Evolutionary conservation across 30 jellyfish, hydroid and myxozoan species (phyloP).

Genomic region (Aurelia aurita): DNA sequence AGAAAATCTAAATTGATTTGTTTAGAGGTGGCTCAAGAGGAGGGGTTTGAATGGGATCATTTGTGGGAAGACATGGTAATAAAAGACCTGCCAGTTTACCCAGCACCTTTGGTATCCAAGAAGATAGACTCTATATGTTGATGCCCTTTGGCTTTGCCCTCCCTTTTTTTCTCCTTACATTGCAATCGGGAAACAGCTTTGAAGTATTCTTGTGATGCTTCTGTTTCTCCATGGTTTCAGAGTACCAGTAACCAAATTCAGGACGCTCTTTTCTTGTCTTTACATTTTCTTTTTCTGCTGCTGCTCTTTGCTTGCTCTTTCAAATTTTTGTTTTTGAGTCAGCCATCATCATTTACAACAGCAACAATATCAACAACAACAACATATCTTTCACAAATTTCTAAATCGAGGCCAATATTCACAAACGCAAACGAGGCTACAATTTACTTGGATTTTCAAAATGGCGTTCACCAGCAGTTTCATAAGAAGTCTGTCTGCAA

Average conservation of each 20-base stretch:
- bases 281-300: neutral
- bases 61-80: no score
- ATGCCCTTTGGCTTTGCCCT: neutral
- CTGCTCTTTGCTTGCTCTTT: neutral
- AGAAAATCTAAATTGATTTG: no score
- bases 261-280: neutral
- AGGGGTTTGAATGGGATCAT: no score
- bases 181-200: conserved; percentile 42
- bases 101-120: no score
- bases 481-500: conserved; percentile 5
- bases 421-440: neutral
- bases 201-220: conserved; percentile 40
- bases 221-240: conserved; percentile 27
- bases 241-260: neutral
- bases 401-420: conserved; percentile 4
- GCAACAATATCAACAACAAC: neutral
- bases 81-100: no score
- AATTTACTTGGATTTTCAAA: neutral
- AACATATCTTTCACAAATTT: neutral
- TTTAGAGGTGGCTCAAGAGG: no score
- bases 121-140: no score
- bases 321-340: no score
- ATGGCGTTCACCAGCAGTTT: conserved; percentile 39
- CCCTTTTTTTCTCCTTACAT: neutral
- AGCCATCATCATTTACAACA: no score